phyloP scores from a whole-genome alignment of 2,888 invertebrate species.

The Linyphia triangularis region DNA sequence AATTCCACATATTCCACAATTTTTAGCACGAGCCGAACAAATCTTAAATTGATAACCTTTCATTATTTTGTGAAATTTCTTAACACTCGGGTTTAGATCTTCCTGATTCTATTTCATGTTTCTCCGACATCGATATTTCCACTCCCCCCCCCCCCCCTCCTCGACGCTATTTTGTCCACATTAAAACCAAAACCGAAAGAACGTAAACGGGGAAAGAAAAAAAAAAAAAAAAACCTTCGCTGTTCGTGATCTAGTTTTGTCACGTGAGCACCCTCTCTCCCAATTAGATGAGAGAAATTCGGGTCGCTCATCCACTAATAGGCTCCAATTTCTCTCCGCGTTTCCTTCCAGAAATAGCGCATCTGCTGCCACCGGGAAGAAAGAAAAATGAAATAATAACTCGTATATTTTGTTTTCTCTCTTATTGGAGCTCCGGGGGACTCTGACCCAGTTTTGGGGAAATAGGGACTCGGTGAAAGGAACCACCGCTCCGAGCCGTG shows the following conservation, averaged over 20 bases:
- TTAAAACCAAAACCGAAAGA: background rate
- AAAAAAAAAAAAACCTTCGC: background rate
- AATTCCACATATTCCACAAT: too few relatives aligned
- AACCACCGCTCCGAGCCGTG: too few relatives aligned
- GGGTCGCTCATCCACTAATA: conserved; percentile 36
- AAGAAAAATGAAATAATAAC: conserved; percentile 48
- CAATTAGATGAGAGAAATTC: conserved; percentile 19
- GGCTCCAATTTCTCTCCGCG: background rate
- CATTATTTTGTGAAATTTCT: too few relatives aligned
- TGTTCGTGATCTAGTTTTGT: conserved; percentile 33
- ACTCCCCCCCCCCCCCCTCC: too few relatives aligned
- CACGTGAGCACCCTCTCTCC: conserved; percentile 37
- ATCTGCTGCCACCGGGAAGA: background rate
- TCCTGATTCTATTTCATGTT: too few relatives aligned
- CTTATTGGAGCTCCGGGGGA: background rate
- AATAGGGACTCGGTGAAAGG: background rate
- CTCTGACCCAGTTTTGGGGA: conserved; percentile 22
- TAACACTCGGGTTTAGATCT: too few relatives aligned
- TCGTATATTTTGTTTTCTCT: conserved; percentile 14
- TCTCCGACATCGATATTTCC: too few relatives aligned
- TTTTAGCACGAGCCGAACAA: too few relatives aligned
- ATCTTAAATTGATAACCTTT: too few relatives aligned
- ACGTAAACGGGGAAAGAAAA: background rate
- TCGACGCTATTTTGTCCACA: background rate
- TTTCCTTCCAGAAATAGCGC: conserved; percentile 61